A percentile compares a stretch with the other conserved stretches of the same genome.
These are phyloP conservation scores for Syritta pipiens DNA, from an alignment of 2,888 invertebrate genomes.

Conservation along the genomic window DNA sequence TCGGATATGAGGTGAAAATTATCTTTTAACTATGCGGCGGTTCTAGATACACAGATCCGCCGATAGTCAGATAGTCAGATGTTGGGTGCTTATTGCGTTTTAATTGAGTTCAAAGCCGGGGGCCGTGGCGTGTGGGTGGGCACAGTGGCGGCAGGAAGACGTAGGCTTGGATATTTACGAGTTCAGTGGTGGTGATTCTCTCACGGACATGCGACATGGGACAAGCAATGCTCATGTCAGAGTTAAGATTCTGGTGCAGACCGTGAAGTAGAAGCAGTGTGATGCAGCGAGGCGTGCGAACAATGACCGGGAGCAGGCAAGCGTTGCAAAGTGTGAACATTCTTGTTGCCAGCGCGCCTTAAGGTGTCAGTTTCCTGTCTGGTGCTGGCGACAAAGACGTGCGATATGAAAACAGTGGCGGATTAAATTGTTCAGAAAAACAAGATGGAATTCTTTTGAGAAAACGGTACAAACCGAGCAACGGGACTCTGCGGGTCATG, in stretches of 20 bases:
- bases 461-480: no score
- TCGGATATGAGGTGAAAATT: conserved; percentile 64
- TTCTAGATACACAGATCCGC: background rate
- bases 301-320: conserved; percentile 55
- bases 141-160: no score
- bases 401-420: no score
- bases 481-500: no score
- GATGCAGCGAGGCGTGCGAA: conserved; percentile 42
- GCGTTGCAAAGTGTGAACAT: conserved; percentile 63
- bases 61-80: no score
- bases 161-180: no score
- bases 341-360: conserved; percentile 28
- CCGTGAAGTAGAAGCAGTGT: conserved; percentile 15
- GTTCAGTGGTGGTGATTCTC: no score
- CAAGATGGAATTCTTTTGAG: no score
- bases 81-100: conserved; percentile 53
- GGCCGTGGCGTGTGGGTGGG: no score
- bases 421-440: no score
- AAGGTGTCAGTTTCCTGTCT: conserved; percentile 52
- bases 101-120: no score
- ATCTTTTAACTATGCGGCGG: conserved; percentile 40
- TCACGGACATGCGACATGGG: background rate
- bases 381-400: background rate
- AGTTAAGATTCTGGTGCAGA: background rate
- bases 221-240: conserved; percentile 8